These are phyloP conservation scores for Rhagoletis zephyria DNA, from an alignment of 1,140 invertebrate genomes.

Conservation along the genomic window DNA sequence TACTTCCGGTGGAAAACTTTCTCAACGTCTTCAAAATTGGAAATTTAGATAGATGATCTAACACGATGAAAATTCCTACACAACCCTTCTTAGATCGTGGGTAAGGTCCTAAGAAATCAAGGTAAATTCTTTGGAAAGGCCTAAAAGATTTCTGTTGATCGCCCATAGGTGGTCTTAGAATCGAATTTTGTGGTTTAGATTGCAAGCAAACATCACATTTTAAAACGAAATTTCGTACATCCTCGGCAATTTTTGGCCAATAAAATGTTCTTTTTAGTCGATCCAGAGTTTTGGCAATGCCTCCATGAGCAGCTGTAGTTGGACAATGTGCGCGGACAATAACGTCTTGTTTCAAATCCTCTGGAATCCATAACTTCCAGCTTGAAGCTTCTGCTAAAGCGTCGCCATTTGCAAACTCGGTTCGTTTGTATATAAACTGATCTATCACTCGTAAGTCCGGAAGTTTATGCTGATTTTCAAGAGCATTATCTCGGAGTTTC, in stretches of 20 bases:
- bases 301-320: background rate
- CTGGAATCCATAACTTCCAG: slow-evolving; percentile 54
- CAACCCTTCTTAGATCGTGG: slow-evolving; percentile 7
- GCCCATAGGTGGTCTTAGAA: slow-evolving; percentile 27
- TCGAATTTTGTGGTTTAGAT: slow-evolving; percentile 32
- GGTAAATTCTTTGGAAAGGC: slow-evolving; percentile 37
- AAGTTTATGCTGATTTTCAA: slow-evolving; percentile 10
- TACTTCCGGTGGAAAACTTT: background rate
- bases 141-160: background rate
- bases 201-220: slow-evolving; percentile 47
- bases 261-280: background rate
- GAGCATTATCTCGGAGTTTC: background rate
- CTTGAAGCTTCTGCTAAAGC: background rate
- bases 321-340: background rate
- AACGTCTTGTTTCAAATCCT: slow-evolving; percentile 28
- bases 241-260: no score
- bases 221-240: slow-evolving; percentile 7
- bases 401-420: slow-evolving; percentile 2
- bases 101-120: slow-evolving; percentile 55
- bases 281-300: slow-evolving; percentile 17
- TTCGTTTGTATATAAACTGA: slow-evolving; percentile 44
- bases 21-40: no score
- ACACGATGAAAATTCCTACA: slow-evolving; percentile 33
- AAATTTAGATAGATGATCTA: background rate
- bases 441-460: slow-evolving; percentile 42